Evolutionary conservation across 2,888 invertebrate species (phyloP).

Genomic region (Philopedon plagiatum): DNA sequence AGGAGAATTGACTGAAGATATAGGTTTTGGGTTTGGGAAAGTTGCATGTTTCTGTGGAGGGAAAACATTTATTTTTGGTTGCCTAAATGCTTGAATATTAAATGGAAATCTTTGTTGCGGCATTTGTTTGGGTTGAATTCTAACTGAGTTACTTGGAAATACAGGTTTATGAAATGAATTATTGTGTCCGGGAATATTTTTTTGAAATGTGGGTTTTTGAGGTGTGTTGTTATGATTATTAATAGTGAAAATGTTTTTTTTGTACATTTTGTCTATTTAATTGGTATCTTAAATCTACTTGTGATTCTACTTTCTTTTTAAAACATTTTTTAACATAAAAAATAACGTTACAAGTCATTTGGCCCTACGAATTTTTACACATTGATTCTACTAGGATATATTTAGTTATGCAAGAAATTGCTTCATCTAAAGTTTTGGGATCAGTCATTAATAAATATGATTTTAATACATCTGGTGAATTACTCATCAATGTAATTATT

Average conservation of each 20-base stretch:
- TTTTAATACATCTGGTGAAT: no score
- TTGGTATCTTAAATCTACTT: background rate
- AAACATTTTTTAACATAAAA: no score
- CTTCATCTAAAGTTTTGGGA: no score
- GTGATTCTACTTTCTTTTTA: background rate
- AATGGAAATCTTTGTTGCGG: background rate
- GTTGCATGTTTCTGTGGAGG: background rate
- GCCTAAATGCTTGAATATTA: background rate
- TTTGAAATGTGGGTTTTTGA: no score
- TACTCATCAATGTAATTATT: no score
- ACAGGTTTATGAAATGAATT: background rate
- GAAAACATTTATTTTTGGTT: slow-evolving; percentile 5
- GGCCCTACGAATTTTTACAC: no score
- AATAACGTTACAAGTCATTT: no score
- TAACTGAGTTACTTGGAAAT: no score
- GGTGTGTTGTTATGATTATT: background rate
- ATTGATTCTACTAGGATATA: no score
- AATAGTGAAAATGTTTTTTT: background rate
- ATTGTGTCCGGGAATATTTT: background rate
- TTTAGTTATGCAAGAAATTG: background rate
- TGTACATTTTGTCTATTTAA: background rate
- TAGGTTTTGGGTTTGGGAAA: background rate
- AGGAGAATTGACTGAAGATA: background rate
- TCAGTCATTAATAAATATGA: no score
- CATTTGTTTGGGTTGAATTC: background rate